A percentile compares a stretch with the other conserved stretches of the same genome.
phyloP scores from a whole-genome alignment of 2,888 invertebrate species.

The Nemotelus pantherinus region DNA sequence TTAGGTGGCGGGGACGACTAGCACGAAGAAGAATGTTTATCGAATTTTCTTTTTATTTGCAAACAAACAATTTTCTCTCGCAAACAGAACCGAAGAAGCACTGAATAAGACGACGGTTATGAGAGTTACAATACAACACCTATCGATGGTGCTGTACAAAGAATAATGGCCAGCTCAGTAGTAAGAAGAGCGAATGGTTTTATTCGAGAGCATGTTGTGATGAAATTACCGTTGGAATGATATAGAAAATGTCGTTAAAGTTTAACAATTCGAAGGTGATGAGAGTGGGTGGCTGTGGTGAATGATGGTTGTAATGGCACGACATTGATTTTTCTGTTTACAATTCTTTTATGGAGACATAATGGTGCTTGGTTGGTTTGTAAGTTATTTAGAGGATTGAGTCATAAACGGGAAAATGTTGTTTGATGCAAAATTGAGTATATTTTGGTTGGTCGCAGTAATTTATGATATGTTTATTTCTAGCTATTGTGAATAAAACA shows the following conservation, averaged over 20 bases:
- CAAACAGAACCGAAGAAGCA: not conserved
- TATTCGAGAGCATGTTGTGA: not conserved
- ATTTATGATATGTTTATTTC: no score
- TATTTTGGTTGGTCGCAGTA: no score
- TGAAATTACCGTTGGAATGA: not conserved
- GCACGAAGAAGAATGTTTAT: not conserved
- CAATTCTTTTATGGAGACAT: not conserved
- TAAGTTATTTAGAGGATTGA: no score
- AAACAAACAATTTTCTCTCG: slow-evolving; percentile 16
- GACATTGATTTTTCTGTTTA: not conserved
- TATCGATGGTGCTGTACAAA: not conserved
- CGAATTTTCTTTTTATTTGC: slow-evolving; percentile 16
- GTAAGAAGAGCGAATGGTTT: not conserved
- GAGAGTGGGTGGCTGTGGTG: no score
- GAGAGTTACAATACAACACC: no score
- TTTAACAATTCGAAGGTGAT: not conserved
- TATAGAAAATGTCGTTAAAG: not conserved
- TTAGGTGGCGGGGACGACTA: no score
- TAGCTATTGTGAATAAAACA: no score
- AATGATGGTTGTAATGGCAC: not conserved
- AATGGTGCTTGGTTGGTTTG: not conserved
- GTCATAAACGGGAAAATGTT: no score
- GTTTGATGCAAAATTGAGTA: no score
- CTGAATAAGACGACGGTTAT: no score
- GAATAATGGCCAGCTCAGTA: not conserved